Evolutionary conservation across 2,888 invertebrate genomes (phyloP).

Genomic region (Pinctada fucata): DNA sequence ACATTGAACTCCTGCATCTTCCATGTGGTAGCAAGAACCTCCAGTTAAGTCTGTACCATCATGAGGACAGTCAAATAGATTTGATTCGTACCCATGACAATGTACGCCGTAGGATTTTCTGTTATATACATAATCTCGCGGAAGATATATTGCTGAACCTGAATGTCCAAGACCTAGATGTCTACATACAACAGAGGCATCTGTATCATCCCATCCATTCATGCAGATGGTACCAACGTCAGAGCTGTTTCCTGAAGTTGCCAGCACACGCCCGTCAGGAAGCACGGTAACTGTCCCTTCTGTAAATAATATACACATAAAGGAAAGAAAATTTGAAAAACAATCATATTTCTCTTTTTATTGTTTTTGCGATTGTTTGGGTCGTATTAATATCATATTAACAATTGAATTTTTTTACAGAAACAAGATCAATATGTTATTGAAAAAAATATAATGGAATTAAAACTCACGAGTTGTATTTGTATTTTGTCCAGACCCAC

Average conservation of each 20-base stretch:
- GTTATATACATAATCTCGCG: slow-evolving; percentile 21
- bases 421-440: no score
- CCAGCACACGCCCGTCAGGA: slow-evolving; percentile 15
- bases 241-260: neutral
- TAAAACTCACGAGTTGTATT: no score
- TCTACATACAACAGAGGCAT: slow-evolving; percentile 21
- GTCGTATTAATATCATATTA: no score
- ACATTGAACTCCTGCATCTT: slow-evolving; percentile 23
- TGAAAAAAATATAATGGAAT: no score
- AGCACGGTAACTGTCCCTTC: no score
- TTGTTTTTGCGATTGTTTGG: no score
- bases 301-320: no score
- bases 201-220: slow-evolving; percentile 24
- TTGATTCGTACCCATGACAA: slow-evolving; percentile 26
- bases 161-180: slow-evolving; percentile 11
- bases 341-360: no score
- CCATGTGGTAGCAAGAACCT: slow-evolving; percentile 6
- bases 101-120: slow-evolving; percentile 10
- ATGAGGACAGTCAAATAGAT: slow-evolving; percentile 8
- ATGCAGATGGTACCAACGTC: slow-evolving; percentile 14
- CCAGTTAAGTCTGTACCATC: slow-evolving; percentile 17
- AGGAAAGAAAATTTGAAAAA: no score
- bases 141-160: slow-evolving; percentile 12
- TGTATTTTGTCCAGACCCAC: neutral
- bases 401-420: no score